Evolutionary conservation across 2,888 invertebrate species (phyloP), one percentile per base, ranked within the genome.

Genomic region (Agrochola lota): DNA sequence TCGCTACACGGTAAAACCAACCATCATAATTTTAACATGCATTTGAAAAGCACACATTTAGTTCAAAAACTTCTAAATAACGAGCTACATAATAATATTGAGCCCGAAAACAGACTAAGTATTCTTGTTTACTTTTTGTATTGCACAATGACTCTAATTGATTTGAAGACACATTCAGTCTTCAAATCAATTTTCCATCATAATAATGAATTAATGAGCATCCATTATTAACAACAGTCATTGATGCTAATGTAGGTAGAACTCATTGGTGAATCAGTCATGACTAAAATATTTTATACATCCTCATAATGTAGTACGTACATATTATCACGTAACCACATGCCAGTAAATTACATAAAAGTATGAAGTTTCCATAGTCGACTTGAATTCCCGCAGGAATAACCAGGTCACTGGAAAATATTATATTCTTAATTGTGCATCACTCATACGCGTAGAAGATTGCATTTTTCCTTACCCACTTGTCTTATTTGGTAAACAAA

Each of bases 261-360:
- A 78, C 78, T 84, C 83, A 84, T 77, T 74, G 55, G 66, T 86
- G 89, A 82, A 81, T 86, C 87, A 88, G 74, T 74, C 74, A 86
- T 79, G 81, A 79, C 75, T 84, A 77, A 83, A 83, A 78, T 76
- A 87, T 85, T 77, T 71, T 73, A 83, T 78, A 77, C 59, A 55
- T 81, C 66, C 70, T 71, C 60, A 70, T 71, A 64, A 64, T 63
- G 69, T 73, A 46, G 17, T 64, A 43, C 8, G 35, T 62, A 40
- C 46, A 79, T 72, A 71, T 71, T 67, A 70, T 80, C 77, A 87
- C 80, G 66, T 88, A 79, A 68, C 63, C 69, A 72, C 72, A 73
- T 43, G 12, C 57, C 63, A 70, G 67, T 66, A 70, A 63, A 73
- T 35, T 35, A 74, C 15, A 30, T 68, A 30, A 9, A 6, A 30